A percentile compares a stretch with the other conserved stretches of the same genome.
These are phyloP conservation scores for Trichonephila clavata DNA, from an alignment of 1,140 invertebrate genomes.

Conservation along the genomic window DNA sequence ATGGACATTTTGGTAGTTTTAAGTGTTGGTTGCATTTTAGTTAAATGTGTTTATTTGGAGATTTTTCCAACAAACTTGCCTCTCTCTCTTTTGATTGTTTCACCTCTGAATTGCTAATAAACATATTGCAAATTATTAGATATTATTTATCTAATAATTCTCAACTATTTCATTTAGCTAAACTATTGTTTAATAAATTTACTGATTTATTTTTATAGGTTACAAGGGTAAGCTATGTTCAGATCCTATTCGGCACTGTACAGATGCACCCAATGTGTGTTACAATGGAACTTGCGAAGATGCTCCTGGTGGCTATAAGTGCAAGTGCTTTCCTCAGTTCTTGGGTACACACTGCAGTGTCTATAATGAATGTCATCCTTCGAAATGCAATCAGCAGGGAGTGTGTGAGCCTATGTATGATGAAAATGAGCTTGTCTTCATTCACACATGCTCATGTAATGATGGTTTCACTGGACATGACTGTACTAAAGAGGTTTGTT, in stretches of 20 bases:
- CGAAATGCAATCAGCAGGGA: slow-evolving; percentile 55
- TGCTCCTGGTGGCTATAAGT: slow-evolving; percentile 88
- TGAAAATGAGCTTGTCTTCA: slow-evolving; percentile 44
- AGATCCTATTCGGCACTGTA: slow-evolving; percentile 93
- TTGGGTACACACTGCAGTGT: slow-evolving; percentile 90
- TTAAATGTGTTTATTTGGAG: too few species aligned
- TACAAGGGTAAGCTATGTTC: slow-evolving; percentile 88
- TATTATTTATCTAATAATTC: too few species aligned
- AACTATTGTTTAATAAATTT: too few species aligned
- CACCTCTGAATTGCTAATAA: too few species aligned
- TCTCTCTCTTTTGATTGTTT: too few species aligned
- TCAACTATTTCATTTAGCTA: too few species aligned
- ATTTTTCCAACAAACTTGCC: too few species aligned
- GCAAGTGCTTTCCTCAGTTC: slow-evolving; percentile 93
- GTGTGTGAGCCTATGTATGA: slow-evolving; percentile 41
- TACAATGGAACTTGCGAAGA: slow-evolving; percentile 94
- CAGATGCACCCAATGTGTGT: slow-evolving; percentile 87
- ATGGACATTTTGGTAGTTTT: too few species aligned
- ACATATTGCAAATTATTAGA: too few species aligned
- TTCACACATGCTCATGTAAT: slow-evolving; percentile 49
- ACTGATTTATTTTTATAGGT: slow-evolving; percentile 80
- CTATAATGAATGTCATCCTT: slow-evolving; percentile 49
- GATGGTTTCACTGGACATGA: slow-evolving; percentile 61
- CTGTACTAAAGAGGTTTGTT: slow-evolving; percentile 63
- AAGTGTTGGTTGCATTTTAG: too few species aligned